Base-by-base conservation (phyloP, 1,140 invertebrate species). In the Nilaparvata lugens region DNA sequence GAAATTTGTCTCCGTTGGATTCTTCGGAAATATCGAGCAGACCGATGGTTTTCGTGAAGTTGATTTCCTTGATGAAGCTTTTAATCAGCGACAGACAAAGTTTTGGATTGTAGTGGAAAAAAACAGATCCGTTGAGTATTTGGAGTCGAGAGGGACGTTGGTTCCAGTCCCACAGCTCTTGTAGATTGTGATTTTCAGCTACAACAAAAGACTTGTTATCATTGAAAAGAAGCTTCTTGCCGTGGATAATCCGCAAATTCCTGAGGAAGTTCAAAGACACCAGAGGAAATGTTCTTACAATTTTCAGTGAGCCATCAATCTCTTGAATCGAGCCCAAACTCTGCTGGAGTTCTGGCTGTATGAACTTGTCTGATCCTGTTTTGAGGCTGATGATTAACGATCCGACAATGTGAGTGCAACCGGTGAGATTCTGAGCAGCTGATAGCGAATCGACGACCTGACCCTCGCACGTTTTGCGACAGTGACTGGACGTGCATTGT, bases 51-150 rank as follows among this genome's bases (percentile, higher is more conserved):
- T 35, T 35, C 2, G 31, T 35, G 9, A 35, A 35, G 31, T 35
- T 35, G 31, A 35, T 35, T 35, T 35, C n/a, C 24, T 16, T 21
- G n/a, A 60, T 43, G 16, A 60, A 53, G 5, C 43, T 54, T 24
- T 86, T 74, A 58, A 97, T 95, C 63, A 87, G 85, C 56, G 84
- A 74, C 4, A 84, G 75, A 73, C 96, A 98, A 1, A 98, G 76
- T 70, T 93, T 94, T n/a, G 91, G 88, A 73, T 98, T 98, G 69
- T 90, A 88, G 69, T 97, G 93, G 70, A 98, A 96, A 69, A 88
- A 90, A 0, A 97, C 75, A 24, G 80, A 82, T 3, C 92, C 89
- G 0, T 74, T 68, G 1, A 78, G 78, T 21, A 83, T 78, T 6
- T 72, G 70, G 16, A 76, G 60, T 4, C 76, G 77, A 28, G 71